Base-by-base conservation (phyloP, 2,888 invertebrate genomes). In the Octonoba sinensis region DNA sequence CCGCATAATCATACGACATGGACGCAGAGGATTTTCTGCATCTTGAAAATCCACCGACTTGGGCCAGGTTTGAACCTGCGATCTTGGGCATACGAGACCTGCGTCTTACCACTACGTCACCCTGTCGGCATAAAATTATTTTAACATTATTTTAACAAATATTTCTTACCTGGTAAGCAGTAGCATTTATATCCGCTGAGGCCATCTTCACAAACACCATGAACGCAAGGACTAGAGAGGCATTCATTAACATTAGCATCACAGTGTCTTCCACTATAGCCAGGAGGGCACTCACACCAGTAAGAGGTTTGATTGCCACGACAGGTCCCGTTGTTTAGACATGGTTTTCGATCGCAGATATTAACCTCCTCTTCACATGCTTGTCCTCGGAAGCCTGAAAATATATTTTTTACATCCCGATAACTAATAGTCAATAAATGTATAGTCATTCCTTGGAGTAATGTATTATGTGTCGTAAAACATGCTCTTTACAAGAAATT, bases 181-280 rank as follows among this genome's bases (percentile, higher is more conserved):
- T 85, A 87, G 67, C 88, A 88, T 66, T 86, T 86, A 79, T 86
- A 88, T 46, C 85, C 85, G 62, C 85, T 85, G 3, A 85, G 84
- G 16, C 85, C 85, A 75, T 88, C 88, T 65, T 87, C 86, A 74
- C 88, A 88, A 16, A 87, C 85, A 20, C 88, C 88, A 75, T 87
- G 85, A 54, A 85, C 82, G 79, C 88, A 88, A 1, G 88, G 88
- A 54, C 84, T 86, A 2, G 87, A 86, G 16, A 85, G 84, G 60
- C 88, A 88, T 62, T 87, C 87, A 70, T 87, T 87, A 66, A 87
- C 84, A 76, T 87, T 85, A n/a, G 86, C 86, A 73, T 88, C 88
- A 74, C 88, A 88, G 77, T 86, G 86, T 13, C 84, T 74, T 0
- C 87, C 87, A 16, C 86, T 85, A 66, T 85, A 86, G 6, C 87